phyloP scores from a whole-genome alignment of 2,113 vertebrate genomes.

The Pardalotus punctatus region DNA sequence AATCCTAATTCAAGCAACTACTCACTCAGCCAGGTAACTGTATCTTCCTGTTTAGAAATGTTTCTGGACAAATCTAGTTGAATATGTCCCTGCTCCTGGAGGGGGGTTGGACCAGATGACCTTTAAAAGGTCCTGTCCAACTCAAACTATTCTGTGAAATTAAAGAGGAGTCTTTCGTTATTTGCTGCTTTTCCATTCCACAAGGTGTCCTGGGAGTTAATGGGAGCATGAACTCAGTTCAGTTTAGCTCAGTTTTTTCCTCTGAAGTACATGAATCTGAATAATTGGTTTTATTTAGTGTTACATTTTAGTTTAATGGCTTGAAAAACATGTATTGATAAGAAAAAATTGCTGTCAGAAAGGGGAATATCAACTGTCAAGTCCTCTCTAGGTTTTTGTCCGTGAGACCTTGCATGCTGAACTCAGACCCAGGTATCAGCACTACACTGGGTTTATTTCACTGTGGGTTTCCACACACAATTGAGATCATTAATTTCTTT shows the following conservation, averaged over 20 bases:
- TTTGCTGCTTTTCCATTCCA: background rate
- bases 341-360: background rate
- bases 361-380: background rate
- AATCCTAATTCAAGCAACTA: background rate
- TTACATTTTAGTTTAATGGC: background rate
- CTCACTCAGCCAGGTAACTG: background rate
- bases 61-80: background rate
- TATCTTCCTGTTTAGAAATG: background rate
- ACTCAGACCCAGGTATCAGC: background rate
- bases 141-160: background rate
- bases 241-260: background rate
- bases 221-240: background rate
- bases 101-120: background rate
- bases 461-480: background rate
- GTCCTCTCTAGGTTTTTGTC: background rate
- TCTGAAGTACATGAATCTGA: background rate
- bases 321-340: background rate
- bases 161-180: background rate
- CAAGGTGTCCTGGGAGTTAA: rapidly evolving
- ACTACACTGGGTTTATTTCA: background rate
- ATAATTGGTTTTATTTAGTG: background rate
- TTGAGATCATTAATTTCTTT: background rate
- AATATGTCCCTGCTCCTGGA: background rate
- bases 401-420: background rate
- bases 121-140: background rate